Conservation (phyloP, 2,797 vertebrate genomes). For the Cossypha caffra region DNA sequence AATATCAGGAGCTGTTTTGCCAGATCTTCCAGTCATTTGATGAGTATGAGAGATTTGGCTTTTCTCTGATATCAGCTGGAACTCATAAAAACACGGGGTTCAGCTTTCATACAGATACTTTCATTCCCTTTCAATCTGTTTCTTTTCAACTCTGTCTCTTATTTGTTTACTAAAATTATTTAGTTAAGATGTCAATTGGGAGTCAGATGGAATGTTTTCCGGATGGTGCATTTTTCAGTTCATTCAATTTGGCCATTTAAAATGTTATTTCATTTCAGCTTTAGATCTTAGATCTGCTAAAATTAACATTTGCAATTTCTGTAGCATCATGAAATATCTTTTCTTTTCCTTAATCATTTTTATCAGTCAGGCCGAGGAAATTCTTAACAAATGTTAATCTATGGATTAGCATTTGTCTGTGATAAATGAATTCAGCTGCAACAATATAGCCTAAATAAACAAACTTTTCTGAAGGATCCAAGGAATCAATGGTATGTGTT, state of each 20-base stretch:
- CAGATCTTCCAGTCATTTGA: constrained; percentile 10
- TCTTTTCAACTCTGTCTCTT: constrained; percentile 22
- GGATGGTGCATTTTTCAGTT: constrained; percentile 26
- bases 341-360: constrained; percentile 21
- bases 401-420: not conserved
- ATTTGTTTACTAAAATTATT: constrained; percentile 53
- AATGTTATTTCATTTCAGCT: constrained; percentile 26
- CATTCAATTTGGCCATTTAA: constrained; percentile 27
- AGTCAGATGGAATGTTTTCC: constrained; percentile 18
- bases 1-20: constrained; percentile 1
- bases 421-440: not conserved
- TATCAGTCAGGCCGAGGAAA: not conserved
- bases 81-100: not conserved
- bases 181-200: constrained; percentile 29
- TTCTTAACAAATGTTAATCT: constrained; percentile 6
- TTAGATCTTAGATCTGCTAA: constrained; percentile 19
- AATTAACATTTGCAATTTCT: constrained; percentile 31
- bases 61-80: constrained; percentile 34
- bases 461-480: not conserved
- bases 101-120: not conserved
- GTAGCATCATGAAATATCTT: not conserved
- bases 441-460: not conserved
- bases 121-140: constrained; percentile 20
- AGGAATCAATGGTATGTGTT: not conserved
- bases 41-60: not conserved